Evolutionary conservation across 2,888 invertebrate species (phyloP).

Genomic region (Eubasilissa splendida): DNA sequence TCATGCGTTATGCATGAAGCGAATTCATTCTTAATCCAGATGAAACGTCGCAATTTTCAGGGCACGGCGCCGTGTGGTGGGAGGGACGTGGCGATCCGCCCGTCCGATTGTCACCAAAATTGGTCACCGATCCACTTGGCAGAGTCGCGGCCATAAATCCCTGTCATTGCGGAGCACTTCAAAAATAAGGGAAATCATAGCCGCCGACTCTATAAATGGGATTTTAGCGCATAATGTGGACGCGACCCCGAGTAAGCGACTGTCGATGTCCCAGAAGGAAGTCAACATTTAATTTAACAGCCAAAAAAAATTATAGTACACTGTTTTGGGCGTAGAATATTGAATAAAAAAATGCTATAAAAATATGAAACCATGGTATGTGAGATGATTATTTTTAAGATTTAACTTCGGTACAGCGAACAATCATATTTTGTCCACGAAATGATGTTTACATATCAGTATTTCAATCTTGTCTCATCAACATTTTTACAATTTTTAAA

Average conservation of each 20-base stretch:
- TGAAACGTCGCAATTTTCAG: slow-evolving; percentile 18
- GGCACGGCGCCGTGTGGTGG: slow-evolving; percentile 1
- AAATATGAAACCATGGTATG: no score
- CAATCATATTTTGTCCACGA: no score
- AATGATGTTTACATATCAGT: no score
- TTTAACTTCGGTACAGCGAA: no score
- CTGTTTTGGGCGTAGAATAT: no score
- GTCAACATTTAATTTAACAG: no score
- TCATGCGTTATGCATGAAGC: slow-evolving; percentile 25
- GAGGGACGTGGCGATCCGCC: slow-evolving; percentile 17
- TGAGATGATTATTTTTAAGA: no score
- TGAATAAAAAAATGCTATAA: no score
- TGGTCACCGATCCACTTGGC: slow-evolving; percentile 33
- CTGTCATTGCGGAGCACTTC: slow-evolving; percentile 27
- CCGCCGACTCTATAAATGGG: slow-evolving; percentile 11
- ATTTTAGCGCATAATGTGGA: neutral
- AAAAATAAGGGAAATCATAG: slow-evolving; percentile 26
- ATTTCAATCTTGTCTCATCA: no score
- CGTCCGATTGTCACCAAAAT: slow-evolving; percentile 33
- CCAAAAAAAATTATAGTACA: no score
- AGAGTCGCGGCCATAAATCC: slow-evolving; percentile 33
- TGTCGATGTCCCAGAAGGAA: no score
- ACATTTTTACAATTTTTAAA: no score
- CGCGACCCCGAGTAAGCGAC: neutral
- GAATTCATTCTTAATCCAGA: slow-evolving; percentile 23